Evolutionary conservation across 2,113 vertebrate species (phyloP).

Genomic region (Falco punctatus): DNA sequence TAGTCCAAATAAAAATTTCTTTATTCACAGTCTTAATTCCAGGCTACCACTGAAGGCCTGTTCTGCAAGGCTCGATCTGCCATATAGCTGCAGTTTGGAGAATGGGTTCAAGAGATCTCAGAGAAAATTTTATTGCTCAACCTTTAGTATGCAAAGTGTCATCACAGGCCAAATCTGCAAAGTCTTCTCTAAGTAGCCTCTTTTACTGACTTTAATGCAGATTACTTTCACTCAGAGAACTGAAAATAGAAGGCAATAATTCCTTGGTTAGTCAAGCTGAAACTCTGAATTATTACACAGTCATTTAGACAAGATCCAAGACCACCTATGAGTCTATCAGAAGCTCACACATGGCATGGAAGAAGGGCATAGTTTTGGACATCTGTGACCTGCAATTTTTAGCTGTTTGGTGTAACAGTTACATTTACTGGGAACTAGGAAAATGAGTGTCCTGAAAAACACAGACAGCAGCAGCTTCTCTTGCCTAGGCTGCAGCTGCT

Average conservation of each 20-base stretch:
- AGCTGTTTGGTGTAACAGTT: not conserved
- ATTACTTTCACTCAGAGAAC: not conserved
- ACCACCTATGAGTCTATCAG: not conserved
- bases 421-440: not conserved
- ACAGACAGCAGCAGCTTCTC: not conserved
- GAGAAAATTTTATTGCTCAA: not conserved
- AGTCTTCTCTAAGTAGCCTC: not conserved
- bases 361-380: rapidly evolving
- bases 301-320: not conserved
- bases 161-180: not conserved
- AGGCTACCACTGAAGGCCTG: not conserved
- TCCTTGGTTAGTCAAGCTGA: not conserved
- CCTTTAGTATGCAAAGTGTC: not conserved
- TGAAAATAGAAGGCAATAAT: not conserved
- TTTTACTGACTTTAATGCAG: not conserved
- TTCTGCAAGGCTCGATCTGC: not conserved
- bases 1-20: not conserved
- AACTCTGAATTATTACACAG: not conserved
- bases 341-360: not conserved
- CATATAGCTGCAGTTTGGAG: not conserved
- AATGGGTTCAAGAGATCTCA: not conserved
- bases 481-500: not conserved
- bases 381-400: not conserved
- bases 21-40: not conserved
- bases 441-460: not conserved